Percentiles rank a stretch among this genome's conserved stretches.
phyloP scores from a whole-genome alignment of 1,140 invertebrate genomes.

The Nixonia krombeini region DNA sequence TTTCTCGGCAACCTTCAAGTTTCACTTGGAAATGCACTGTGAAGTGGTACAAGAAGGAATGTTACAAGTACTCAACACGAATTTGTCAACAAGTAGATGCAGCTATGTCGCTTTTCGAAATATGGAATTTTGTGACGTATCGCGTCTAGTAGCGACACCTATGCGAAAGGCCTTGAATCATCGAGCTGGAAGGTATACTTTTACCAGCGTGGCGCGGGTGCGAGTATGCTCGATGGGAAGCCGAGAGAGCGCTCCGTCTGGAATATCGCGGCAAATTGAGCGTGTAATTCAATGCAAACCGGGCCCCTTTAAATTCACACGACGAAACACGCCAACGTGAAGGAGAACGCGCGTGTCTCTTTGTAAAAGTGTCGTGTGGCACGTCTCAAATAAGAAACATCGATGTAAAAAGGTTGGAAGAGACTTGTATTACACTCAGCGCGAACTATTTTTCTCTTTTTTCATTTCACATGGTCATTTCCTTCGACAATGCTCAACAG shows the following conservation, averaged over 20 bases:
- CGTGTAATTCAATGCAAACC: slow-evolving; percentile 52
- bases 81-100: too few relatives aligned
- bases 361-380: too few relatives aligned
- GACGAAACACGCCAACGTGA: slow-evolving; percentile 28
- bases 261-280: slow-evolving; percentile 43
- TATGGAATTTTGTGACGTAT: not conserved
- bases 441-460: not conserved
- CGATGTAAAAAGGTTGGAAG: too few relatives aligned
- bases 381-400: too few relatives aligned
- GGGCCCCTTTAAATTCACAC: slow-evolving; percentile 37
- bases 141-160: slow-evolving; percentile 47
- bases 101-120: not conserved
- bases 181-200: slow-evolving; percentile 23
- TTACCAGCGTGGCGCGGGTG: slow-evolving; percentile 34
- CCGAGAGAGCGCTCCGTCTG: slow-evolving; percentile 8
- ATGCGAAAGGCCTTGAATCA: slow-evolving; percentile 28
- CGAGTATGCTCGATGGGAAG: slow-evolving; percentile 14
- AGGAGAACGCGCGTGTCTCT: slow-evolving; percentile 31
- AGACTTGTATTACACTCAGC: too few relatives aligned
- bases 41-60: too few relatives aligned
- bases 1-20: too few relatives aligned
- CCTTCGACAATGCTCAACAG: too few relatives aligned
- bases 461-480: too few relatives aligned
- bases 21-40: too few relatives aligned
- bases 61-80: too few relatives aligned